Evolutionary conservation across 2,888 invertebrate species (phyloP).

Genomic region (Leuctra nigra): DNA sequence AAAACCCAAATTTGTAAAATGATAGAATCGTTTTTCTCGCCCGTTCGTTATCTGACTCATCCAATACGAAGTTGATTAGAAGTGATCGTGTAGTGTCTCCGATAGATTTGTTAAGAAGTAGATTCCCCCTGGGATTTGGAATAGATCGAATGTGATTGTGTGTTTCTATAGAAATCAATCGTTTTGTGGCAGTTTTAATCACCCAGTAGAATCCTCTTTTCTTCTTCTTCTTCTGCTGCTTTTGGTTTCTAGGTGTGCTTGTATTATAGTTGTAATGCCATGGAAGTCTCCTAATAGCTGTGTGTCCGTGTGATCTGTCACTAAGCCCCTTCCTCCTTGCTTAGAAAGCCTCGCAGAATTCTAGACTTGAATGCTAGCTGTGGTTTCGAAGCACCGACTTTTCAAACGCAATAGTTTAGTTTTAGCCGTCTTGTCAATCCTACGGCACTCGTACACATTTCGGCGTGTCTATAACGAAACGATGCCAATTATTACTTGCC

Average conservation of each 20-base stretch:
- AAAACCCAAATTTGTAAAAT: too few species aligned
- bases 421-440: constrained; percentile 5
- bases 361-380: too few species aligned
- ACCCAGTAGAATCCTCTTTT: not conserved
- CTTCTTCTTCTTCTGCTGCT: not conserved
- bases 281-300: not conserved
- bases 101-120: not conserved
- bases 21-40: not conserved
- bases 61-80: not conserved
- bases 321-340: too few species aligned
- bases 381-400: not conserved
- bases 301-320: not conserved
- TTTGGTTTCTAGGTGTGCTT: not conserved
- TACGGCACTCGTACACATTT: constrained; percentile 6
- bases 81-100: not conserved
- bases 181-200: not conserved
- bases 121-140: not conserved
- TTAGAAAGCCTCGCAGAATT: too few species aligned
- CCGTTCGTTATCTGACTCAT: not conserved
- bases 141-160: not conserved
- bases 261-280: not conserved
- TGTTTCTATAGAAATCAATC: not conserved
- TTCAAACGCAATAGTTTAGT: too few species aligned
- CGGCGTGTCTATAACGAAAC: constrained; percentile 6
- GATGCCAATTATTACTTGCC: constrained; percentile 19